phyloP scores from a whole-genome alignment of 2,113 vertebrate genomes.

The Tragelaphus imberbis region DNA sequence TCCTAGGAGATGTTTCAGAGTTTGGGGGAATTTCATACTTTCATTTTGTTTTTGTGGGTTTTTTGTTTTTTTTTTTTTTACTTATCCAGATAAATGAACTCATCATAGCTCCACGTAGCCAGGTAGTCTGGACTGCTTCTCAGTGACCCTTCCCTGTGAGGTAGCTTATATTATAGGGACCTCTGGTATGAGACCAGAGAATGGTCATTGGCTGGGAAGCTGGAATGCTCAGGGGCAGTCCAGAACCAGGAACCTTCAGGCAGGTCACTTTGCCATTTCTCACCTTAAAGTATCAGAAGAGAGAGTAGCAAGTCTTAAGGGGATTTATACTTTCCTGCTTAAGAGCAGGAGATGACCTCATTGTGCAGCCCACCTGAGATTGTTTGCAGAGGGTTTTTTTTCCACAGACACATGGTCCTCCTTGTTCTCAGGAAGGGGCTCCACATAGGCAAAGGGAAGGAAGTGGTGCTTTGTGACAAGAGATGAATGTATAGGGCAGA shows the following conservation, averaged over 20 bases:
- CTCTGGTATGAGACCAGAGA: neutral
- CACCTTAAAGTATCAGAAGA: neutral
- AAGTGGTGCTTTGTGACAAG: neutral
- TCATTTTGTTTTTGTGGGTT: conserved; percentile 53
- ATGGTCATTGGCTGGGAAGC: neutral
- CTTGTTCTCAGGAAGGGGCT: neutral
- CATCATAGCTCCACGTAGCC: neutral
- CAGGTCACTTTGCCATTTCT: neutral
- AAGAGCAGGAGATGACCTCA: neutral
- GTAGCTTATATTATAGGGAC: neutral
- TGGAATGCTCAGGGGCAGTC: neutral
- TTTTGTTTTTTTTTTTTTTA: neutral
- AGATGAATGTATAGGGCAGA: neutral
- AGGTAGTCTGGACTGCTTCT: neutral
- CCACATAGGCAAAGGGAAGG: neutral
- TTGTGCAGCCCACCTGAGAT: neutral
- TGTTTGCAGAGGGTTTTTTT: neutral
- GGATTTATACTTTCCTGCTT: neutral
- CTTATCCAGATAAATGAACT: conserved; percentile 8
- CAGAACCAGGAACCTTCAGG: neutral
- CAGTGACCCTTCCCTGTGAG: neutral
- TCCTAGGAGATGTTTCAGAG: conserved; percentile 58
- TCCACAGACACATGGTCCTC: neutral
- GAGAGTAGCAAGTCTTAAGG: neutral
- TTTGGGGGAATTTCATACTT: conserved; percentile 68